A percentile compares a stretch with the other conserved stretches of the same genome.
Conservation (phyloP, 1,140 invertebrate species). For the Pogonomyrmex barbatus region DNA sequence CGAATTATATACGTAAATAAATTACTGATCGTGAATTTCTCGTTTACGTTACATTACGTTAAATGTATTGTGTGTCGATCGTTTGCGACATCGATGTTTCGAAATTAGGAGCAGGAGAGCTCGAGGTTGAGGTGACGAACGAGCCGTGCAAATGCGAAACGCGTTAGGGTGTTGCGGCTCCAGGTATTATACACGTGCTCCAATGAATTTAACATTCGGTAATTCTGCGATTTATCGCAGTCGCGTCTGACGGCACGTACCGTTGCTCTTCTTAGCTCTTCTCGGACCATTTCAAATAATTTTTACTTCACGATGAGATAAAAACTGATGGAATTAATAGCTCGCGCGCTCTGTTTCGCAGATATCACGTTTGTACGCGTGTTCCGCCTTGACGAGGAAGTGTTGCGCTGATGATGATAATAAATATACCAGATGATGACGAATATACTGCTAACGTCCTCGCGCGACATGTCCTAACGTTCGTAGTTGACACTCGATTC, state of each 20-base stretch:
- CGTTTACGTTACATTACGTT: conserved; percentile 1
- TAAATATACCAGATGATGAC: neutral
- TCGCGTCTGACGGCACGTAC: neutral
- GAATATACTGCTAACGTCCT: conserved; percentile 7
- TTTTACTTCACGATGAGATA: conserved; percentile 3
- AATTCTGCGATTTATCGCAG: neutral
- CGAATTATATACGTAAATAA: neutral
- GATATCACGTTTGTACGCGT: neutral
- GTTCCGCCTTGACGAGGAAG: neutral
- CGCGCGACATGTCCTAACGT: neutral
- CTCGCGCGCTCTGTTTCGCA: neutral
- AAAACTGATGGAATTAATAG: neutral
- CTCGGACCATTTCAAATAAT: conserved; percentile 2
- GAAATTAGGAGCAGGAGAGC: conserved; percentile 3
- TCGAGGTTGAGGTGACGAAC: conserved; percentile 15
- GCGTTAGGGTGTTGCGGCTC: neutral
- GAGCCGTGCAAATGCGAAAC: neutral
- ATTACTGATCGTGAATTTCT: neutral
- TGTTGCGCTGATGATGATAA: neutral
- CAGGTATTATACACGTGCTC: neutral
- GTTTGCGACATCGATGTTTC: conserved; percentile 3
- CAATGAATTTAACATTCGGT: neutral
- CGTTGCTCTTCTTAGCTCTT: neutral
- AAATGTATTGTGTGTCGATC: conserved; percentile 20
- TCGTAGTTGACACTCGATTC: neutral